phyloP scores from a whole-genome alignment of 2,113 vertebrate genomes.

The Otis tarda region DNA sequence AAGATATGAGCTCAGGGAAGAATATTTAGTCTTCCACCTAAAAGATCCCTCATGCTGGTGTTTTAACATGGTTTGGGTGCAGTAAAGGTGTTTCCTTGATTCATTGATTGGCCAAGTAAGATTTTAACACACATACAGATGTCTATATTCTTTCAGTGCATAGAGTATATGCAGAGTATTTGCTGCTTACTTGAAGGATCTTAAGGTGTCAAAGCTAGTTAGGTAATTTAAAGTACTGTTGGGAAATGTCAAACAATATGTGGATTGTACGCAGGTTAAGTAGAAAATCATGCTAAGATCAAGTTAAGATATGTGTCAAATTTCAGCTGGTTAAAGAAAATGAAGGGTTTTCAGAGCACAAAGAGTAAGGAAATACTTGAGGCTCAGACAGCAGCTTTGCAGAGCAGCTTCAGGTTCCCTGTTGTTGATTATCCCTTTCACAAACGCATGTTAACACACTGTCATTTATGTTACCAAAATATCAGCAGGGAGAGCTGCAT shows the following conservation, averaged over 20 bases:
- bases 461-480: constrained; percentile 63
- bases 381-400: not conserved
- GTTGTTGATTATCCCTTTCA: constrained; percentile 38
- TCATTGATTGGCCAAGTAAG: not conserved
- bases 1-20: not conserved
- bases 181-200: not conserved
- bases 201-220: not conserved
- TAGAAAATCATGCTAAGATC: not conserved
- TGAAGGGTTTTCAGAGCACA: not conserved
- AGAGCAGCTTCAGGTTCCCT: not conserved
- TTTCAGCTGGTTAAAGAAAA: constrained; percentile 12
- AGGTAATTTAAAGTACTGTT: not conserved
- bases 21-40: not conserved
- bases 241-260: not conserved
- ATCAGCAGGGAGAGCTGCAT: constrained; percentile 5
- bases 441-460: constrained; percentile 15
- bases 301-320: not conserved
- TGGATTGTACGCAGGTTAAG: not conserved
- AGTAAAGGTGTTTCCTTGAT: not conserved
- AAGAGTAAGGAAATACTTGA: not conserved
- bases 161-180: not conserved
- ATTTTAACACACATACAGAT: not conserved
- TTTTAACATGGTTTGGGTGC: not conserved
- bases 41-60: not conserved
- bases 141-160: not conserved